phyloP scores from a whole-genome alignment of 37 sponge, comb jelly and placozoan genomes.

The Cliona cf. orientalis region DNA sequence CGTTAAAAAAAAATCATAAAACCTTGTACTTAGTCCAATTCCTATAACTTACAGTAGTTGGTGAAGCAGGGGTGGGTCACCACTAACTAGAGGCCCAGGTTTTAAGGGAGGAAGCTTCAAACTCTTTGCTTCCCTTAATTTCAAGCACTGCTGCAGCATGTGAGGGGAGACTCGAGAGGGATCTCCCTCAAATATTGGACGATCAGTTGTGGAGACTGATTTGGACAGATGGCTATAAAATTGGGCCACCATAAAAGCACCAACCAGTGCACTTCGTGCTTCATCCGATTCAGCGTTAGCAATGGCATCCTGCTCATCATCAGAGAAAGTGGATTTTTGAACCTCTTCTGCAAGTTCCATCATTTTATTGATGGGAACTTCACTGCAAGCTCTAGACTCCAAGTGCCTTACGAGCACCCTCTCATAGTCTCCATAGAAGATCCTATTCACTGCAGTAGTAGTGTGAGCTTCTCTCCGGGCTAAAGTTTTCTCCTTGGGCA shows the following conservation, averaged over 20 bases:
- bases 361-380: not conserved
- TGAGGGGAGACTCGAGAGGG: conserved; percentile 35
- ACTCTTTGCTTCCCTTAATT: conserved; percentile 10
- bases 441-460: conserved; percentile 62
- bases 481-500: conserved; percentile 39
- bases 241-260: conserved; percentile 56
- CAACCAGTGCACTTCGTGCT: conserved; percentile 42
- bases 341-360: conserved; percentile 14
- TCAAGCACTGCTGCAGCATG: conserved; percentile 25
- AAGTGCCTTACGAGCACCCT: conserved; percentile 43
- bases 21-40: no score
- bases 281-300: conserved; percentile 10
- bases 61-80: conserved; percentile 51
- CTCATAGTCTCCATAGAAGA: conserved; percentile 74
- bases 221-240: conserved; percentile 52
- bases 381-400: conserved; percentile 5
- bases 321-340: not conserved
- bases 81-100: conserved; percentile 50
- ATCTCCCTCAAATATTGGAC: conserved; percentile 25
- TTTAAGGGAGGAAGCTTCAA: conserved; percentile 62
- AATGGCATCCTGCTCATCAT: conserved; percentile 29
- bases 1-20: no score
- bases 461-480: conserved; percentile 26
- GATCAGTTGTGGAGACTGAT: no score
- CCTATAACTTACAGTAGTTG: conserved; percentile 78